Conservation (phyloP, 2,888 invertebrate genomes). For the Drosophila diplacantha region DNA sequence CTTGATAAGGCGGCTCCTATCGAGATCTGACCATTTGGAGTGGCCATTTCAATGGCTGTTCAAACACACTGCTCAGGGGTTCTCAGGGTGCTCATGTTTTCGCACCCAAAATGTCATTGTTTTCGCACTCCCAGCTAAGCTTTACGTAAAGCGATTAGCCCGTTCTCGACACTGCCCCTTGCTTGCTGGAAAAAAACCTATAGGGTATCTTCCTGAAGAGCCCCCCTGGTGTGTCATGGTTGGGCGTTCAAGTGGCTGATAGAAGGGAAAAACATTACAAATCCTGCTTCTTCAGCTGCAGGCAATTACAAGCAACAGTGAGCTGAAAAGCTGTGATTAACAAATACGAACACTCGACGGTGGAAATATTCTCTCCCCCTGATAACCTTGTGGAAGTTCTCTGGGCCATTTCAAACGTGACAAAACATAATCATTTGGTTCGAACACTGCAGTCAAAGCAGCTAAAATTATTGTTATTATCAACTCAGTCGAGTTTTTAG, state of each 20-base stretch:
- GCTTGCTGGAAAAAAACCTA: constrained; percentile 38
- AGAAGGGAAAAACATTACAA: constrained; percentile 15
- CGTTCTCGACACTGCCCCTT: constrained; percentile 9
- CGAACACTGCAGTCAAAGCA: neutral
- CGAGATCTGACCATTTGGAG: constrained; percentile 38
- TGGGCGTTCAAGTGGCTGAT: constrained; percentile 47
- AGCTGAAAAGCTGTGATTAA: constrained; percentile 19
- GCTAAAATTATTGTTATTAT: constrained; percentile 14
- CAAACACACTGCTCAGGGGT: constrained; percentile 51
- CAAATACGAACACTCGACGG: neutral
- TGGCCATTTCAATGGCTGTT: constrained; percentile 53
- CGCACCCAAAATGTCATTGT: constrained; percentile 45
- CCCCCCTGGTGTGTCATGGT: constrained; percentile 8
- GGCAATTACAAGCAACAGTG: constrained; percentile 1
- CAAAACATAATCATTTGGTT: constrained; percentile 18
- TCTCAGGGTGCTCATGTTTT: constrained; percentile 20
- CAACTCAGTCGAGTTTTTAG: neutral
- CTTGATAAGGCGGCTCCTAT: constrained; percentile 47
- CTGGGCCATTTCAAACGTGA: constrained; percentile 15
- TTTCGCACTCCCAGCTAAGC: constrained; percentile 23
- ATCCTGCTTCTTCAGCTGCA: constrained; percentile 16
- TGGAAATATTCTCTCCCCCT: constrained; percentile 11
- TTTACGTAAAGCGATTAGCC: constrained; percentile 38
- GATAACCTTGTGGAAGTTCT: constrained; percentile 23
- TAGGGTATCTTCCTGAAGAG: constrained; percentile 15